These are phyloP conservation scores for Microcebus tavaratra DNA, from an alignment of 2,113 vertebrate genomes.

Conservation along the genomic window DNA sequence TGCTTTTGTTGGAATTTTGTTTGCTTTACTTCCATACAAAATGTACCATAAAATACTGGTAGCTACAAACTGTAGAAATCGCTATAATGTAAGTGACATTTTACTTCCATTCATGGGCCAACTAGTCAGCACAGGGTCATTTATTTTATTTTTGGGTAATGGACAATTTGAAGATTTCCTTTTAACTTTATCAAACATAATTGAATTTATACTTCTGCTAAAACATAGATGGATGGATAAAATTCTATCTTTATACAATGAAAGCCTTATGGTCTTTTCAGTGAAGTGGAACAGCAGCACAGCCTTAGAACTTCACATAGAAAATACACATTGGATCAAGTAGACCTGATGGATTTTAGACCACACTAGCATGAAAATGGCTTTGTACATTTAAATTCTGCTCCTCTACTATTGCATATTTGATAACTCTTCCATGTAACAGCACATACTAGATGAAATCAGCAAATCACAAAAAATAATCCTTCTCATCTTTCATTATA, in stretches of 20 bases:
- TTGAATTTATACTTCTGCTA: constrained; percentile 18
- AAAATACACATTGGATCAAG: not conserved
- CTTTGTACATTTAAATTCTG: constrained; percentile 6
- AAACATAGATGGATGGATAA: not conserved
- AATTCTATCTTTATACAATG: constrained; percentile 14
- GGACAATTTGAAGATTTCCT: constrained; percentile 49
- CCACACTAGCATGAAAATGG: not conserved
- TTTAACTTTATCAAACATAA: constrained; percentile 41
- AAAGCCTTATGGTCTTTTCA: not conserved
- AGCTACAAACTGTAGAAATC: not conserved
- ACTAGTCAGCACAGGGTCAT: not conserved
- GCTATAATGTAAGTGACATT: not conserved
- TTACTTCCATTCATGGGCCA: not conserved
- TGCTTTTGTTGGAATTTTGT: not conserved
- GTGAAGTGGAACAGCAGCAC: not conserved
- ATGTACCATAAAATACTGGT: not conserved
- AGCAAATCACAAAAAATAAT: not conserved
- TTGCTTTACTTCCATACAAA: not conserved
- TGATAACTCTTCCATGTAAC: not conserved
- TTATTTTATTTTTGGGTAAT: constrained; percentile 50
- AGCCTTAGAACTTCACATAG: not conserved
- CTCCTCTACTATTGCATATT: not conserved
- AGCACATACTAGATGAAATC: not conserved
- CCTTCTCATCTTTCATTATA: not conserved
- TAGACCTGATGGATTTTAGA: not conserved